These are phyloP conservation scores for Oxyscelio sp. DNA, from an alignment of 2,888 invertebrate species.

Conservation along the genomic window DNA sequence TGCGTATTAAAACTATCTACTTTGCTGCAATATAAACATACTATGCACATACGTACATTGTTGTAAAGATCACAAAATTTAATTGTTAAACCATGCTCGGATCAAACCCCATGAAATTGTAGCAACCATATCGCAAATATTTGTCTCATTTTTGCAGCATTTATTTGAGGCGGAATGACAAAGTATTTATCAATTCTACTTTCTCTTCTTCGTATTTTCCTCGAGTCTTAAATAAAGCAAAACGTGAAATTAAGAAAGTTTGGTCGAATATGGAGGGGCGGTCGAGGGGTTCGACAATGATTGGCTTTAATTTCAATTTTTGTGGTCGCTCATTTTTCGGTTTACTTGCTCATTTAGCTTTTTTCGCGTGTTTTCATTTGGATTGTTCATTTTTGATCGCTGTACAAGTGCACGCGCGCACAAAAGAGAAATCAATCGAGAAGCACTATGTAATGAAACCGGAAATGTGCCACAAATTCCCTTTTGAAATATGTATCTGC, in stretches of 20 bases:
- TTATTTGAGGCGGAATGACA: constrained; percentile 5
- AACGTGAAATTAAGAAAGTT: constrained; percentile 45
- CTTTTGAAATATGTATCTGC: constrained; percentile 66
- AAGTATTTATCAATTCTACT: constrained; percentile 1
- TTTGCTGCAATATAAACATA: too few species aligned
- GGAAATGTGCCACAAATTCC: constrained; percentile 67
- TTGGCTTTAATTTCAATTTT: constrained; percentile 52
- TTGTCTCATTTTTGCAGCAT: not conserved
- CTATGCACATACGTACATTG: too few species aligned
- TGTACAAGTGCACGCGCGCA: constrained; percentile 30
- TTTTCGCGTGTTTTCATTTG: constrained; percentile 42
- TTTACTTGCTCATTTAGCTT: not conserved
- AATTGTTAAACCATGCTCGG: too few species aligned
- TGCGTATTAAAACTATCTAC: too few species aligned
- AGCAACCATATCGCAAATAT: too few species aligned
- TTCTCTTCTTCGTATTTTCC: not conserved
- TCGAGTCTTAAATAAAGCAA: constrained; percentile 26
- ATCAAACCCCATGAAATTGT: too few species aligned
- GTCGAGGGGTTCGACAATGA: not conserved
- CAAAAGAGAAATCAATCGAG: constrained; percentile 62
- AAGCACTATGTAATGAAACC: constrained; percentile 64
- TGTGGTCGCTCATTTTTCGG: constrained; percentile 24
- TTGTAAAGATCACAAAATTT: too few species aligned
- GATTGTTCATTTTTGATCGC: constrained; percentile 17
- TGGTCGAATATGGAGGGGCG: constrained; percentile 1